Evolutionary conservation across 2,888 invertebrate genomes (phyloP), one percentile per base, ranked within the genome.

Genomic region (Chymomyza caudatula): DNA sequence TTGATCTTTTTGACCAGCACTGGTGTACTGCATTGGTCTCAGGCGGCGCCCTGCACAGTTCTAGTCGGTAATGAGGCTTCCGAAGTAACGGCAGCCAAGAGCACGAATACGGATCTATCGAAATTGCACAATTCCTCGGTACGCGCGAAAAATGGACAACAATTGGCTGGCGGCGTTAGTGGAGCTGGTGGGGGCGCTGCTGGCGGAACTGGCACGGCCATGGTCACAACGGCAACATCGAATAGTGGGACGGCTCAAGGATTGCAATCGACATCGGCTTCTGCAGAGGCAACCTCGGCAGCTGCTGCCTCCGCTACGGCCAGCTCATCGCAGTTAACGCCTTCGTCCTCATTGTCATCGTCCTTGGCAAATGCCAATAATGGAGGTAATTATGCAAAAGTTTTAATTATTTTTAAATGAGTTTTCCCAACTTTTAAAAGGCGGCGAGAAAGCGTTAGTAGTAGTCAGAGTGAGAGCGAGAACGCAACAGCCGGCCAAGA

Each of bases 1-100:
- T 93, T 97, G 78, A 94, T 95, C 79, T 96, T 96, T 92, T 94
- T 97, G 92, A 95, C 96, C 92, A 96, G 94, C 75, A 95, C 95
- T 85, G 95, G 95, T 91, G 93, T 95, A 85, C 93, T 96, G 86
- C 95, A 95, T 91, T 96, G 95, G 95, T 95, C 96, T 90, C 94
- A 94, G 86, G 93, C 95, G 77, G 95, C 95, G 90, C 94, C 95
- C 68, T 96, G 96, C 92, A 94, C 95, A 88, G 96, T 96, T 83
- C 92, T 96, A 88, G 96, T 96, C 80, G 94, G 94, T 86, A 95
- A 94, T 82, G 96, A 95, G 89, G 94, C 93, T 78, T 91, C 93
- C 71, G 94, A 94, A 90, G 92, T 94, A 78, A 87, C 90, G 74
- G 93, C 95, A 67, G 93, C 94, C 65, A 95, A 95, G 91, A 92